Percentiles rank a stretch among this genome's conserved stretches.
These are phyloP conservation scores for Dasyornis broadbenti DNA, from an alignment of 2,113 vertebrate genomes.

Conservation along the genomic window DNA sequence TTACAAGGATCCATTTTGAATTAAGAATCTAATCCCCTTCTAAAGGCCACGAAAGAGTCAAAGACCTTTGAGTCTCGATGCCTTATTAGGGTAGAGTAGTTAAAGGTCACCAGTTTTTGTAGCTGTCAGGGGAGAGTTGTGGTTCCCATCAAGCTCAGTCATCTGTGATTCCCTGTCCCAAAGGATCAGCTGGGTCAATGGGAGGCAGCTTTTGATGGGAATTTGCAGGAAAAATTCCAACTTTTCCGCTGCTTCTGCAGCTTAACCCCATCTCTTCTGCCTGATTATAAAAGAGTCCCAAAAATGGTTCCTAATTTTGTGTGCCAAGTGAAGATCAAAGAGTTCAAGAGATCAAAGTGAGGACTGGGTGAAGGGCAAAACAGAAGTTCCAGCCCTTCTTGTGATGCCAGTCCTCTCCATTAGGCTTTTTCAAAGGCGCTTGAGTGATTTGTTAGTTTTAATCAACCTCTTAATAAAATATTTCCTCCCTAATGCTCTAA, in stretches of 20 bases:
- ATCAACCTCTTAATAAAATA: neutral
- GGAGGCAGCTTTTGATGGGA: neutral
- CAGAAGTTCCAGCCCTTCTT: neutral
- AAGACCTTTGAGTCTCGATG: neutral
- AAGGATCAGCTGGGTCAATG: neutral
- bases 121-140: neutral
- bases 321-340: neutral
- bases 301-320: neutral
- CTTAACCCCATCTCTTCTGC: neutral
- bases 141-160: conserved; percentile 1
- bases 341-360: no score
- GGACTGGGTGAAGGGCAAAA: neutral
- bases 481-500: neutral
- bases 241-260: neutral
- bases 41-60: neutral
- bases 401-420: neutral
- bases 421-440: neutral
- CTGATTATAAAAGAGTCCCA: neutral
- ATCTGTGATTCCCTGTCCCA: neutral
- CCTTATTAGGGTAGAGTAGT: neutral
- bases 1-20: neutral
- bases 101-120: conserved; percentile 45
- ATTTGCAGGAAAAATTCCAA: neutral
- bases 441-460: neutral
- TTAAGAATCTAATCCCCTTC: neutral